Evolutionary conservation across 1,140 invertebrate genomes (phyloP).

Genomic region (Drosophila albomicans): DNA sequence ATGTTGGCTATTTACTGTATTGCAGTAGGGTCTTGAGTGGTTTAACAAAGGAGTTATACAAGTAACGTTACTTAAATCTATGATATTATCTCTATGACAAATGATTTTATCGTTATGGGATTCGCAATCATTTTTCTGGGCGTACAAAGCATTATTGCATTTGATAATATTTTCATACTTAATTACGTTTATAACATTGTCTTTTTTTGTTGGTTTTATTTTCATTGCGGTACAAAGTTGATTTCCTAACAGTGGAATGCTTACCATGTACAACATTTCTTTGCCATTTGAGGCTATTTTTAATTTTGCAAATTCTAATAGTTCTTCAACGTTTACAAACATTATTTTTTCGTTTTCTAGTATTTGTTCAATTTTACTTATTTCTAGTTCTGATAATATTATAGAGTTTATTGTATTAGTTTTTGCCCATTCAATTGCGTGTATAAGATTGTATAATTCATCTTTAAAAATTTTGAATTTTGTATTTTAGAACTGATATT

Average conservation of each 20-base stretch:
- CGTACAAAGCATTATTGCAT: neutral
- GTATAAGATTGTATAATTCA: no score
- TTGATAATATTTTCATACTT: constrained; percentile 21
- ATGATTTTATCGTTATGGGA: neutral
- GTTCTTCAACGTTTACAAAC: constrained; percentile 12
- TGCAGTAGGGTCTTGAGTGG: neutral
- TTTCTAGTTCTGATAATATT: constrained; percentile 16
- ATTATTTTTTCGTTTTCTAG: no score
- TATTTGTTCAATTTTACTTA: constrained; percentile 12
- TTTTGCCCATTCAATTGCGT: no score
- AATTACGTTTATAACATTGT: constrained; percentile 10
- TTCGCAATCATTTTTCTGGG: neutral
- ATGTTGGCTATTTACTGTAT: neutral
- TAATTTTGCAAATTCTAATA: constrained; percentile 25
- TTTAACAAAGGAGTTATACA: neutral
- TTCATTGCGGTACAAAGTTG: neutral
- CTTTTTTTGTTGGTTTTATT: neutral
- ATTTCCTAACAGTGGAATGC: neutral
- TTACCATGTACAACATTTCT: constrained; percentile 7
- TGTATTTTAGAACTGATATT: neutral
- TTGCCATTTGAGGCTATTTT: constrained; percentile 30
- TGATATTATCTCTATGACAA: neutral
- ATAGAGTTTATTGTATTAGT: no score
- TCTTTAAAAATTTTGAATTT: constrained; percentile 19
- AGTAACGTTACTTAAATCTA: neutral